These are phyloP conservation scores for Carollia perspicillata DNA, from an alignment of 2,113 vertebrate species.

Conservation along the genomic window DNA sequence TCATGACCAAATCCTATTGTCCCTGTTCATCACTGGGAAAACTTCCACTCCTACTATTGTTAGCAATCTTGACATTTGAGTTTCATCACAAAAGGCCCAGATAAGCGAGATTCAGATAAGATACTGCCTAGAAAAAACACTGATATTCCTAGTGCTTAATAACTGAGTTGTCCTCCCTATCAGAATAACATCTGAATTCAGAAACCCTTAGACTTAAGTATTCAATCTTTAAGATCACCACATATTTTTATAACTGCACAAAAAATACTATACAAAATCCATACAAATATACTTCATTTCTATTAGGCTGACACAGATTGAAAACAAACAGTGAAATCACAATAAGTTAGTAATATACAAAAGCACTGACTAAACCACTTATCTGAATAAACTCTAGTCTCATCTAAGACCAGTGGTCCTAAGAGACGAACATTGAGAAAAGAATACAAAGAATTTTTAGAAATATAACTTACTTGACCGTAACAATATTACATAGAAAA, in stretches of 20 bases:
- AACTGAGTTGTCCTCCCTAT: not conserved
- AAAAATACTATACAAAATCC: not conserved
- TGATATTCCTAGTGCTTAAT: not conserved
- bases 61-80: not conserved
- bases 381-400: conserved; percentile 9
- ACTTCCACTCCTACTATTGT: not conserved
- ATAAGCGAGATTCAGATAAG: not conserved
- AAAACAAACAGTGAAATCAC: not conserved
- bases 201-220: not conserved
- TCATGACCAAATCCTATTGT: not conserved
- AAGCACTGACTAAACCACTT: not conserved
- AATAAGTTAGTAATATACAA: not conserved
- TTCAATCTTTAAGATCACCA: not conserved
- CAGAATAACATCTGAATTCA: not conserved
- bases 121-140: not conserved
- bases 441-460: not conserved
- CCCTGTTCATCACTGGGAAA: not conserved
- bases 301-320: not conserved
- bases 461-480: not conserved
- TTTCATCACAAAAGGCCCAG: not conserved
- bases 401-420: not conserved
- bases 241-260: not conserved
- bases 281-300: not conserved
- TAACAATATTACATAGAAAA: not conserved
- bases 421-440: not conserved